Conservation (phyloP, 2,113 vertebrate species). For the Cyphomyrus discorhynchus region DNA sequence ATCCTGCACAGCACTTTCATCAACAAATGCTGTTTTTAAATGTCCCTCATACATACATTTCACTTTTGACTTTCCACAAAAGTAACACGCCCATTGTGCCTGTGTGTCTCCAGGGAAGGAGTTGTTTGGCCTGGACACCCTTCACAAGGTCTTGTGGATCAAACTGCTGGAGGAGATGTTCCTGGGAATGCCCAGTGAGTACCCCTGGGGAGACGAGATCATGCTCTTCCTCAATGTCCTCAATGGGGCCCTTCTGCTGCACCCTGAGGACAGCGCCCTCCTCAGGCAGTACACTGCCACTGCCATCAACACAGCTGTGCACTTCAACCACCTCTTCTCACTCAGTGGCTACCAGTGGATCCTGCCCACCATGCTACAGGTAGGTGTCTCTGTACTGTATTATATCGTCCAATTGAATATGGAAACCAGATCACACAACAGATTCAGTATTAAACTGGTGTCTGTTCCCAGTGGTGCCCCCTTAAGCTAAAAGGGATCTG, state of each 20-base stretch:
- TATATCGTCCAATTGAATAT: not conserved
- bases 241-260: constrained; percentile 88
- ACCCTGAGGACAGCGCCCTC: constrained; percentile 91
- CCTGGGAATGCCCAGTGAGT: constrained; percentile 96
- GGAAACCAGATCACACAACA: not conserved
- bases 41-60: not conserved
- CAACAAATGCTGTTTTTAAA: no score
- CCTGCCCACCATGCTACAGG: constrained; percentile 96
- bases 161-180: constrained; percentile 99
- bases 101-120: constrained; percentile 74
- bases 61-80: not conserved
- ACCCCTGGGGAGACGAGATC: constrained; percentile 97
- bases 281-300: constrained; percentile 91
- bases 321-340: constrained; percentile 98
- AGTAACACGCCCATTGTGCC: no score
- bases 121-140: constrained; percentile 90
- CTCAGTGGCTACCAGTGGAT: constrained; percentile 98
- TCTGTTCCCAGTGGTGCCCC: not conserved
- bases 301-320: constrained; percentile 92
- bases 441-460: not conserved
- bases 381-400: constrained; percentile 28
- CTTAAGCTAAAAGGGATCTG: not conserved
- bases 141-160: constrained; percentile 97
- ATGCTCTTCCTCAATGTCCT: constrained; percentile 98
- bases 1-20: no score